Conservation (phyloP, 2,113 vertebrate species). For the Lycaon pictus region DNA sequence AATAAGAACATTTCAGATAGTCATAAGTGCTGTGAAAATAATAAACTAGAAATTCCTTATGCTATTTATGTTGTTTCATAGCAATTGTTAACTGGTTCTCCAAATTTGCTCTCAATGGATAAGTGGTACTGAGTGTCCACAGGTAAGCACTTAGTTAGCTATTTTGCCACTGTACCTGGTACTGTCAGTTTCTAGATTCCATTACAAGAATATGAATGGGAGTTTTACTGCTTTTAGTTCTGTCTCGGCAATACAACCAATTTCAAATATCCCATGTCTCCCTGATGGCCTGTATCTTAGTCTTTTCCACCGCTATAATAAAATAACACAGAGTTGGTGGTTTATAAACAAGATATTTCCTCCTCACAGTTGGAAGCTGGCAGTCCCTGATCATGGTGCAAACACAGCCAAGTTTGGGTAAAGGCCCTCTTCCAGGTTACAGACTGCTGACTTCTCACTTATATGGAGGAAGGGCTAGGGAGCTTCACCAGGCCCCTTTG, state of each 20-base stretch:
- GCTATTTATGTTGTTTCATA: not conserved
- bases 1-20: not conserved
- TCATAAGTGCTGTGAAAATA: not conserved
- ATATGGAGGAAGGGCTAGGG: not conserved
- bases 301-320: not conserved
- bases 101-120: not conserved
- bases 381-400: not conserved
- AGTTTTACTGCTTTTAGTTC: not conserved
- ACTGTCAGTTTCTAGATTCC: not conserved
- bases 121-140: not conserved
- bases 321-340: not conserved
- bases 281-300: not conserved
- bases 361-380: not conserved
- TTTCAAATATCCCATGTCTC: not conserved
- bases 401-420: not conserved
- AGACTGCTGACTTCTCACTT: not conserved
- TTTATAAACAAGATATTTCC: slow-evolving; percentile 11
- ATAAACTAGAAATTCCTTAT: not conserved
- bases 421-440: not conserved
- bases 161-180: not conserved
- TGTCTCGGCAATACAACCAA: not conserved
- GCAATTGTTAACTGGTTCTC: not conserved
- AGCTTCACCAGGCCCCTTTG: not conserved
- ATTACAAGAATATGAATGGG: not conserved
- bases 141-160: not conserved